Evolutionary conservation across 2,888 invertebrate genomes (phyloP).

Genomic region (Harpalus rufipes): DNA sequence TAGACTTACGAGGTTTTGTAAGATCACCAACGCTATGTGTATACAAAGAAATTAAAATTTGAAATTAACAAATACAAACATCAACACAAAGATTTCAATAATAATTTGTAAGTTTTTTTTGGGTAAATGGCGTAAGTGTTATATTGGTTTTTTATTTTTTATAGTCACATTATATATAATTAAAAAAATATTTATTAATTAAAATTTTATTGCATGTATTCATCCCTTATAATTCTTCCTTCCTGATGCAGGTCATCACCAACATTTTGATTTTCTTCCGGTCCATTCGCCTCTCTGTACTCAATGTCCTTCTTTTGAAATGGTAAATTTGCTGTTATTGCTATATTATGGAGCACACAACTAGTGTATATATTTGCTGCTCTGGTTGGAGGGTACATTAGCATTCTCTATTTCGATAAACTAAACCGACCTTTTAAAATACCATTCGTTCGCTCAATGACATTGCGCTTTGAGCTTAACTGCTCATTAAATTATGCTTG

Average conservation of each 20-base stretch:
- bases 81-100: neutral
- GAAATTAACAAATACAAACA: neutral
- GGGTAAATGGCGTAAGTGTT: neutral
- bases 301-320: constrained; percentile 1
- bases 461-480: constrained; percentile 15
- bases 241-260: too few relatives aligned
- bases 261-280: too few relatives aligned
- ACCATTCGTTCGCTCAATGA: too few relatives aligned
- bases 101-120: constrained; percentile 7
- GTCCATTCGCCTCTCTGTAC: too few relatives aligned
- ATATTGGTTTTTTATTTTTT: constrained; percentile 1
- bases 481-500: too few relatives aligned
- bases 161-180: neutral
- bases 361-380: constrained; percentile 47
- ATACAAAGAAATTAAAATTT: constrained; percentile 17
- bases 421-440: constrained; percentile 50
- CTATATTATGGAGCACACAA: constrained; percentile 49
- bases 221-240: constrained; percentile 7
- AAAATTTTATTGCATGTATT: constrained; percentile 24
- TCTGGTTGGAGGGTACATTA: constrained; percentile 37
- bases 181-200: constrained; percentile 26
- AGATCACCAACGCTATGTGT: too few relatives aligned
- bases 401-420: constrained; percentile 32
- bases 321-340: constrained; percentile 15
- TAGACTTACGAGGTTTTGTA: too few relatives aligned